A percentile compares a stretch with the other conserved stretches of the same genome.
phyloP scores from a whole-genome alignment of 2,888 invertebrate genomes.

The Serripes groenlandicus region DNA sequence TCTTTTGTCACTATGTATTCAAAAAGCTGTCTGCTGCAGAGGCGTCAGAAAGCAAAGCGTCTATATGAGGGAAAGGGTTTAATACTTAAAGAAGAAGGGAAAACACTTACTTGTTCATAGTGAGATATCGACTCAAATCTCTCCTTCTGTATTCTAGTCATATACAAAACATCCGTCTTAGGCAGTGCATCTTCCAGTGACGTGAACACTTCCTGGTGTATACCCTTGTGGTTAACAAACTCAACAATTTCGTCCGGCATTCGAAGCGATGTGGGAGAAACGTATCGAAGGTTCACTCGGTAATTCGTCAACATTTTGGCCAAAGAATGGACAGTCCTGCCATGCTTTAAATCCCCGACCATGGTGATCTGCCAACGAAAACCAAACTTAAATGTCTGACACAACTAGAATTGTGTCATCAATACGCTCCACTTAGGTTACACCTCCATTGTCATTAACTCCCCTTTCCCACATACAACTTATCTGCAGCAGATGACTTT shows the following conservation, averaged over 20 bases:
- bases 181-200: conserved; percentile 94
- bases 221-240: conserved; percentile 90
- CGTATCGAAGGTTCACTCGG: conserved; percentile 96
- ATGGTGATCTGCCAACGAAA: conserved; percentile 92
- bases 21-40: no score
- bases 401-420: no score
- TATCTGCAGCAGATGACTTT: no score
- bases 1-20: neutral
- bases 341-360: conserved; percentile 99
- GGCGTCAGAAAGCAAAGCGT: neutral
- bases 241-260: conserved; percentile 96
- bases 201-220: conserved; percentile 82
- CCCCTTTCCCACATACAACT: no score
- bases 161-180: conserved; percentile 98
- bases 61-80: neutral
- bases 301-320: conserved; percentile 97
- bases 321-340: conserved; percentile 98
- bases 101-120: conserved; percentile 91
- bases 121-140: conserved; percentile 94
- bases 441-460: no score
- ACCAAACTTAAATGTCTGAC: no score
- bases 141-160: conserved; percentile 99
- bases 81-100: neutral
- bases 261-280: conserved; percentile 93
- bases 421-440: no score